Conservation (phyloP, 2,888 invertebrate genomes). For the Cephus runcator region DNA sequence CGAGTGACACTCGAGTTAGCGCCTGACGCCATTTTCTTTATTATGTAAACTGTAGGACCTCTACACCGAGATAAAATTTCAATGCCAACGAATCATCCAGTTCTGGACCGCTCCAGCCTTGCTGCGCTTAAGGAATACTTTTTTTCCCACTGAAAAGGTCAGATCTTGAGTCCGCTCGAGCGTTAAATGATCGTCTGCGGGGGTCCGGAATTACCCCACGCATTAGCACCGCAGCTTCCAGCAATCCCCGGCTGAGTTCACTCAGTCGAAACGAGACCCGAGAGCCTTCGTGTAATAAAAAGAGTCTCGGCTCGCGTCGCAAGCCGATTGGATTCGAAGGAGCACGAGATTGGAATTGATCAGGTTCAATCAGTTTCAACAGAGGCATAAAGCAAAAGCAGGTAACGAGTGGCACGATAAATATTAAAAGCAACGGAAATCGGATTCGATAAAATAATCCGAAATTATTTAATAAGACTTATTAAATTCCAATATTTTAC, state of each 20-base stretch:
- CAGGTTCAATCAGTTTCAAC: background rate
- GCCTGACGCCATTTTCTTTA: background rate
- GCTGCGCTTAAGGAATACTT: background rate
- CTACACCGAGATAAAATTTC: background rate
- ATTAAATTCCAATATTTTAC: background rate
- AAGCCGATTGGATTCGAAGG: background rate
- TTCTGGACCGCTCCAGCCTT: background rate
- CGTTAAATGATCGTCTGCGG: conserved; percentile 58
- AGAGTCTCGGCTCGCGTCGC: background rate
- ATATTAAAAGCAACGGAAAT: background rate
- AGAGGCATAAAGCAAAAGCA: background rate
- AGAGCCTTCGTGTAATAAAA: background rate
- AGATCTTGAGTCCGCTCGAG: conserved; percentile 38
- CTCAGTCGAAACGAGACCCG: background rate
- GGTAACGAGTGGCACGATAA: background rate
- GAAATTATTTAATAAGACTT: too few species aligned
- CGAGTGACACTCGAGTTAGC: conserved; percentile 33
- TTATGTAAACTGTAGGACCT: background rate
- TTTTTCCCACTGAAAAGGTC: conserved; percentile 25
- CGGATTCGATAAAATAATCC: too few species aligned
- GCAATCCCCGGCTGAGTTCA: background rate
- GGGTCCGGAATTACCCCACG: conserved; percentile 43
- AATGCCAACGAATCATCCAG: background rate
- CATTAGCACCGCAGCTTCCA: background rate
- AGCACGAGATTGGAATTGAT: background rate